A percentile compares a stretch with the other conserved stretches of the same genome.
Conservation (phyloP, 2,113 vertebrate genomes). For the Hymenochirus boettgeri region DNA sequence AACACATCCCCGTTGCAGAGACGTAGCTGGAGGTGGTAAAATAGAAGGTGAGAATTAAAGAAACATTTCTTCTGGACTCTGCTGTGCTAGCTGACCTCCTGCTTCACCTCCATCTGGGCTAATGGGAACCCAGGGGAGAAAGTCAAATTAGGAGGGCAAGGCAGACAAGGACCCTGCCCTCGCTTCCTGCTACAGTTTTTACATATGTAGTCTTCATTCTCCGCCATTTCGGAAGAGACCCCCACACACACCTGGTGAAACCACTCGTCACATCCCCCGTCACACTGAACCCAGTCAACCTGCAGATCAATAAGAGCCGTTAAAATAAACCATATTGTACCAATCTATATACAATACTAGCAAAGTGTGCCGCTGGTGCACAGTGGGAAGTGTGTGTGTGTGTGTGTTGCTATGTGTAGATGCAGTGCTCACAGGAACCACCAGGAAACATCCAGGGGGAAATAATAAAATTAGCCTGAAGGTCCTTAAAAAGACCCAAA, state of each 20-base stretch:
- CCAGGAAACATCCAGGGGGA: too few species aligned
- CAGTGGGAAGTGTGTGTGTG: too few species aligned
- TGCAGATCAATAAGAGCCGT: too few species aligned
- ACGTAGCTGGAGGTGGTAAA: not conserved
- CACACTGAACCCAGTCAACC: conserved; percentile 99
- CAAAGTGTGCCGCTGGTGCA: too few species aligned
- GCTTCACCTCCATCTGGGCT: conserved; percentile 28
- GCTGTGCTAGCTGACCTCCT: conserved; percentile 33
- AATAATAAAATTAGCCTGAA: too few species aligned
- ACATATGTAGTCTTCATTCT: conserved; percentile 98
- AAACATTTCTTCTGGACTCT: not conserved
- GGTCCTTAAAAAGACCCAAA: too few species aligned
- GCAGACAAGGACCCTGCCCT: conserved; percentile 45
- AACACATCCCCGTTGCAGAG: not conserved
- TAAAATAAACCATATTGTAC: too few species aligned
- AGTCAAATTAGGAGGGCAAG: conserved; percentile 20
- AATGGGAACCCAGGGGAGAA: conserved; percentile 23
- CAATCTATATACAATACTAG: too few species aligned
- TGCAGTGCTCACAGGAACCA: too few species aligned
- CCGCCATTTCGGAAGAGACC: conserved; percentile 95
- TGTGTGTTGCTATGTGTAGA: too few species aligned
- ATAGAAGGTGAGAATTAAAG: not conserved
- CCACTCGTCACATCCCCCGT: conserved; percentile 97
- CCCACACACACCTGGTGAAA: conserved; percentile 98
- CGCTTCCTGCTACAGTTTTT: conserved; percentile 82